phyloP scores from a whole-genome alignment of 2,113 vertebrate species.

The Clarias macrocephalus region DNA sequence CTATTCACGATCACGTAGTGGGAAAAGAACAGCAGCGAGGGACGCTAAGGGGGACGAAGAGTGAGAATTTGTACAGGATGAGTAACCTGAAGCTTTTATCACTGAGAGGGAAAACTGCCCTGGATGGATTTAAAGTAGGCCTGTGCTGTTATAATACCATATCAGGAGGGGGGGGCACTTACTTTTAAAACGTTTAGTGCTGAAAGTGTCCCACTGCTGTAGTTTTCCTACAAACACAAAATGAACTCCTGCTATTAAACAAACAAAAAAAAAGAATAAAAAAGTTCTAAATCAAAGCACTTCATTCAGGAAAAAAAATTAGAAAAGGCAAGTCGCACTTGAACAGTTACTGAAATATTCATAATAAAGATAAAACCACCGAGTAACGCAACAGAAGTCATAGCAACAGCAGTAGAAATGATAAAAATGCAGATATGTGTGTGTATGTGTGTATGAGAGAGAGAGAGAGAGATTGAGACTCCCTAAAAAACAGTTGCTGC shows the following conservation, averaged over 20 bases:
- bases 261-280: conserved; percentile 1
- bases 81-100: not conserved
- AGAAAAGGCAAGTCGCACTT: conserved; percentile 69
- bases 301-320: conserved; percentile 37
- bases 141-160: no score
- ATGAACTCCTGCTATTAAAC: conserved; percentile 43
- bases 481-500: conserved; percentile 43
- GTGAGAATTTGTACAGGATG: not conserved
- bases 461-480: conserved; percentile 50
- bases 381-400: conserved; percentile 66
- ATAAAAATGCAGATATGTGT: conserved; percentile 68
- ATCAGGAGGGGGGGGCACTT: not conserved
- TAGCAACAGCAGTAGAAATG: conserved; percentile 68
- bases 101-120: not conserved
- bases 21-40: conserved; percentile 61
- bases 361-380: conserved; percentile 70
- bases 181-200: not conserved
- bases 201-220: conserved; percentile 9
- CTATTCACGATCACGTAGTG: conserved; percentile 67
- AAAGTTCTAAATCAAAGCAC: conserved; percentile 50
- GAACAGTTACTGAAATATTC: conserved; percentile 64
- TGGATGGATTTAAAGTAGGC: not conserved
- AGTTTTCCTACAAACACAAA: conserved; percentile 44
- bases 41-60: not conserved
- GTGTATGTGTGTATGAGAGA: not conserved